phyloP scores from a whole-genome alignment of 2,888 invertebrate genomes.

The Coelinius sp. region DNA sequence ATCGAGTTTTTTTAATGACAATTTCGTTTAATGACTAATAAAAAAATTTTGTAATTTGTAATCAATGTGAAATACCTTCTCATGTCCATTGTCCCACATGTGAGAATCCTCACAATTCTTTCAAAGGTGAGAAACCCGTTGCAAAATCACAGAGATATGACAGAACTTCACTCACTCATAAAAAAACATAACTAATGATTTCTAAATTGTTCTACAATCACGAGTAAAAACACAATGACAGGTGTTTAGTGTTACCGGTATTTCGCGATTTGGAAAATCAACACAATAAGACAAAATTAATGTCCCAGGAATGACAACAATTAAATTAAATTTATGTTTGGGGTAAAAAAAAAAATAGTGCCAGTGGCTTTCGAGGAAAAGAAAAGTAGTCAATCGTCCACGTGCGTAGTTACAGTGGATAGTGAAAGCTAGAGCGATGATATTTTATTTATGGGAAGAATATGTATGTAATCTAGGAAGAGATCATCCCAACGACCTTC shows the following conservation, averaged over 20 bases:
- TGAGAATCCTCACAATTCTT: neutral
- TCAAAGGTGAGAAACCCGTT: neutral
- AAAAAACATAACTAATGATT: constrained; percentile 1
- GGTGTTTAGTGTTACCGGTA: neutral
- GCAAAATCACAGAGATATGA: neutral
- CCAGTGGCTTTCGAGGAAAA: constrained; percentile 31
- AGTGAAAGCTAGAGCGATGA: constrained; percentile 22
- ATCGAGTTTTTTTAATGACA: neutral
- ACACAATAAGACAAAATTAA: constrained; percentile 2
- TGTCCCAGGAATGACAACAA: neutral
- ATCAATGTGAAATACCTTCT: neutral
- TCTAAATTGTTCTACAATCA: neutral
- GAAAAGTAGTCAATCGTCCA: constrained; percentile 32
- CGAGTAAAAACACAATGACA: neutral
- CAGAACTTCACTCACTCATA: neutral
- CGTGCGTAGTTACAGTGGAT: constrained; percentile 24
- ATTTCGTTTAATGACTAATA: neutral
- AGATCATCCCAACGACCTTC: constrained; percentile 9
- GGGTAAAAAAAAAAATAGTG: neutral
- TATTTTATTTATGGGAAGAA: neutral
- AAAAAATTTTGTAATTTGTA: neutral
- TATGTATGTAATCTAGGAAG: constrained; percentile 6
- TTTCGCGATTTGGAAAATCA: constrained; percentile 3
- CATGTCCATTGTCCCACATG: neutral
- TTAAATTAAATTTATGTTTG: neutral